phyloP scores from a whole-genome alignment of 2,888 invertebrate species.

The Cristatella mucedo region DNA sequence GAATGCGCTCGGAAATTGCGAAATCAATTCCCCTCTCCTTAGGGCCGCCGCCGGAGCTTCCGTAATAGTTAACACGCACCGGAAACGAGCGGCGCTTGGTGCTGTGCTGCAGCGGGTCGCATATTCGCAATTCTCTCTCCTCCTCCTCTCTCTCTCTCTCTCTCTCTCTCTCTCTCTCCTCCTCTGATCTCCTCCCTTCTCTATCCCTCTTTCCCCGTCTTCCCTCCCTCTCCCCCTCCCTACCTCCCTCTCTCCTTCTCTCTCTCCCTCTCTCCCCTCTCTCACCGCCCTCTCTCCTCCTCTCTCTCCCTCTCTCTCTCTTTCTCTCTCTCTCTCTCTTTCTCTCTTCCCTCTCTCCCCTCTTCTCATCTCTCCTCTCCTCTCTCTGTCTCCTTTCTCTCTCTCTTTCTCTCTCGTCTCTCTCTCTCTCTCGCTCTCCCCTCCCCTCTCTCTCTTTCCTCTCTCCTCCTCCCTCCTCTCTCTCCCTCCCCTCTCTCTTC shows the following conservation, averaged over 20 bases:
- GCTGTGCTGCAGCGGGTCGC: too few relatives aligned
- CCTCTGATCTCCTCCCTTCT: background rate
- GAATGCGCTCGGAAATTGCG: too few relatives aligned
- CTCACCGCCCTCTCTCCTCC: too few relatives aligned
- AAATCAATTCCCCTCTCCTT: too few relatives aligned
- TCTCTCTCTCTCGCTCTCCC: too few relatives aligned
- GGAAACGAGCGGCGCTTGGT: too few relatives aligned
- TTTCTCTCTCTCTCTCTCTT: background rate
- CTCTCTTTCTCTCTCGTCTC: too few relatives aligned
- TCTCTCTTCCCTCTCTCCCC: background rate
- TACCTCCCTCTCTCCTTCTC: too few relatives aligned
- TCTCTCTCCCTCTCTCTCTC: too few relatives aligned
- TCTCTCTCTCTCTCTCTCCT: background rate
- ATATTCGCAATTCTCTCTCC: background rate
- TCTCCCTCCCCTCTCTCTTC: background rate
- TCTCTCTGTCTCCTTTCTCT: background rate
- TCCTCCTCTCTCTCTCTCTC: constrained; percentile 1
- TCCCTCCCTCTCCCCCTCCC: background rate
- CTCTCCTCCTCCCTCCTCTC: background rate
- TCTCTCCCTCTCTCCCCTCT: too few relatives aligned
- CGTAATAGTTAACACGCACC: too few relatives aligned
- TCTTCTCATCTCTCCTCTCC: background rate
- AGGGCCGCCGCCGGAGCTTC: too few relatives aligned
- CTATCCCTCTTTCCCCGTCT: background rate
- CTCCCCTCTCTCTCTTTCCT: background rate